Evolutionary conservation across 2,888 invertebrate genomes (phyloP).

Genomic region (Drosophila sordidula): DNA sequence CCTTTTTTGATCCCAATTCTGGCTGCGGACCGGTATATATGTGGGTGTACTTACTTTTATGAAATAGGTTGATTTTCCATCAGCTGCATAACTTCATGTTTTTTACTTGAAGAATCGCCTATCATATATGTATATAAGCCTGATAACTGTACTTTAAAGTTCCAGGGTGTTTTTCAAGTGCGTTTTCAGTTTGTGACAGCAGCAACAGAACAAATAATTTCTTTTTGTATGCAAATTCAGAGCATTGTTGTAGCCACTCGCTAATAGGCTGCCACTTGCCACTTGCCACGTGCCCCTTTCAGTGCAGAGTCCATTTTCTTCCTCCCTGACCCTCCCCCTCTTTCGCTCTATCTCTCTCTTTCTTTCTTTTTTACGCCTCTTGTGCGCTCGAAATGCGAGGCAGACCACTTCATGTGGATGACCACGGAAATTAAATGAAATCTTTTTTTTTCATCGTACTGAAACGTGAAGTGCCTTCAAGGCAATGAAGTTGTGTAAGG

Average conservation of each 20-base stretch:
- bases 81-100: too few relatives aligned
- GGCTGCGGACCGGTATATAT: too few relatives aligned
- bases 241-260: conserved; percentile 55
- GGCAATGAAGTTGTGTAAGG: conserved; percentile 41
- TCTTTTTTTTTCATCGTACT: conserved; percentile 37
- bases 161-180: conserved; percentile 26
- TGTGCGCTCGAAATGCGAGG: conserved; percentile 56
- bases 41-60: too few relatives aligned
- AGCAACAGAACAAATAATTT: conserved; percentile 60
- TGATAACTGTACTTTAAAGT: conserved; percentile 3
- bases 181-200: conserved; percentile 51
- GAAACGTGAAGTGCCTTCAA: conserved; percentile 41
- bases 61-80: too few relatives aligned
- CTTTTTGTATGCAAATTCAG: conserved; percentile 69
- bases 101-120: too few relatives aligned
- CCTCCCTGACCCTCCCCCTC: conserved; percentile 1
- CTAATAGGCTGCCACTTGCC: conserved; percentile 52
- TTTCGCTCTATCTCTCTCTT: neutral
- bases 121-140: neutral
- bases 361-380: conserved; percentile 16
- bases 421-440: conserved; percentile 77
- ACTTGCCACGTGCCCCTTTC: conserved; percentile 31
- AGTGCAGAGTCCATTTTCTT: conserved; percentile 42
- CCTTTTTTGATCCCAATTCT: too few relatives aligned
- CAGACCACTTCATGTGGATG: conserved; percentile 73